These are phyloP conservation scores for Crossoptilon crossoptilon DNA, from an alignment of 2,797 vertebrate species.

Conservation along the genomic window DNA sequence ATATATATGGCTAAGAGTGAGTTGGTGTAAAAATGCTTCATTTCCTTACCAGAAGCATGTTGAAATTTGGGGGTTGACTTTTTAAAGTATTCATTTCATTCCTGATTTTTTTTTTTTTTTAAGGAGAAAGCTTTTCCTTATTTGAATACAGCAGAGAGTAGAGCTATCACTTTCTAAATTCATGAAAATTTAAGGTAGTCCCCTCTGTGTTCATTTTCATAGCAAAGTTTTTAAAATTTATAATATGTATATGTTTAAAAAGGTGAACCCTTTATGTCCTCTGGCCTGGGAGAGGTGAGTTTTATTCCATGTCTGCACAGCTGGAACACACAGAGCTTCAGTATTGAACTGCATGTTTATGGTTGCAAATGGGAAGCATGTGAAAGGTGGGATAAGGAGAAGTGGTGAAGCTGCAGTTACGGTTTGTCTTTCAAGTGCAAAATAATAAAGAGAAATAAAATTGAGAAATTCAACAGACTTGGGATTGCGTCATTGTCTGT, in stretches of 20 bases:
- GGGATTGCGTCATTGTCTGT: neutral
- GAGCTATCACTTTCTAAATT: neutral
- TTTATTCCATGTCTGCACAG: fast-evolving
- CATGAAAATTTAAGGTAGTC: neutral
- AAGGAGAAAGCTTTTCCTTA: neutral
- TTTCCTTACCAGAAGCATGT: neutral
- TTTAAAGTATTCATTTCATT: neutral
- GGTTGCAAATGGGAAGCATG: neutral
- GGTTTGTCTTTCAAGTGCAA: neutral
- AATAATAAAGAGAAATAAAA: neutral
- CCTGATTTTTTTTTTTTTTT: neutral
- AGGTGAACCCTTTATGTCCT: neutral
- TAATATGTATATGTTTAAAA: neutral
- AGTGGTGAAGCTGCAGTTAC: neutral
- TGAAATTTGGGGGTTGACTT: neutral
- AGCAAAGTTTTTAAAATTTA: neutral
- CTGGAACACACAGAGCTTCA: fast-evolving
- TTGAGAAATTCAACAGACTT: neutral
- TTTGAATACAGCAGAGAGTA: neutral
- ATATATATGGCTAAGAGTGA: neutral
- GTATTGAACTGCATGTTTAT: neutral
- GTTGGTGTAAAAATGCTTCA: neutral
- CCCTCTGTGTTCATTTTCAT: neutral
- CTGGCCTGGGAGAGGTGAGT: neutral
- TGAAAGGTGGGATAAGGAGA: neutral